A percentile compares a stretch with the other conserved stretches of the same genome.
Evolutionary conservation across 2,797 vertebrate genomes (phyloP).

Genomic region (Melanotaenia pygmaea): DNA sequence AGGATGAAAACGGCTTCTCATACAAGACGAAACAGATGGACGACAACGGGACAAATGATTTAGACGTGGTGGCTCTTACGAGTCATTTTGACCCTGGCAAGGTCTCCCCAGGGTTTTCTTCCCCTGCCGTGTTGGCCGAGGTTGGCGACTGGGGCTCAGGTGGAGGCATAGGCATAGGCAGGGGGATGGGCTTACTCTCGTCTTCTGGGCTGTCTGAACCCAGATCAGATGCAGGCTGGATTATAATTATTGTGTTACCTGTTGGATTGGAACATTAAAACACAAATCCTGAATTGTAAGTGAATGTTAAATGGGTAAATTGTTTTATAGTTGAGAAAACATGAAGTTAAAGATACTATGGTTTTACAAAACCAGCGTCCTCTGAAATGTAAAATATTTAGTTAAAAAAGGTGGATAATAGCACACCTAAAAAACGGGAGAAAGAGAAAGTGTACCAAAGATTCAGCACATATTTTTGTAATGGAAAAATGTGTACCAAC

Average conservation of each 20-base stretch:
- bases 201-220: constrained; percentile 65
- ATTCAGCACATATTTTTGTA: background rate
- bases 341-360: background rate
- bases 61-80: constrained; percentile 72
- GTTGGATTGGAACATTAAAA: constrained; percentile 66
- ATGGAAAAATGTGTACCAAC: too few relatives aligned
- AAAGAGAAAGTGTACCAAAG: background rate
- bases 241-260: constrained; percentile 83
- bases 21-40: background rate
- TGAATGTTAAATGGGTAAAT: constrained; percentile 8
- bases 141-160: constrained; percentile 49
- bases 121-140: constrained; percentile 42
- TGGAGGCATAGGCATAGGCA: constrained; percentile 59
- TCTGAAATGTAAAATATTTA: background rate
- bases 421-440: too few relatives aligned
- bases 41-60: background rate
- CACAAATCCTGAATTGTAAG: constrained; percentile 33
- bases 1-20: background rate
- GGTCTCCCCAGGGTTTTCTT: constrained; percentile 75
- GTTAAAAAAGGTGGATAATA: background rate
- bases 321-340: background rate
- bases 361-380: background rate
- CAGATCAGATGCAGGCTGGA: constrained; percentile 78
- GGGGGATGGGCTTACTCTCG: constrained; percentile 63
- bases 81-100: constrained; percentile 83